Evolutionary conservation across 1,140 invertebrate genomes (phyloP).

Genomic region (Heliconius hewitsoni): DNA sequence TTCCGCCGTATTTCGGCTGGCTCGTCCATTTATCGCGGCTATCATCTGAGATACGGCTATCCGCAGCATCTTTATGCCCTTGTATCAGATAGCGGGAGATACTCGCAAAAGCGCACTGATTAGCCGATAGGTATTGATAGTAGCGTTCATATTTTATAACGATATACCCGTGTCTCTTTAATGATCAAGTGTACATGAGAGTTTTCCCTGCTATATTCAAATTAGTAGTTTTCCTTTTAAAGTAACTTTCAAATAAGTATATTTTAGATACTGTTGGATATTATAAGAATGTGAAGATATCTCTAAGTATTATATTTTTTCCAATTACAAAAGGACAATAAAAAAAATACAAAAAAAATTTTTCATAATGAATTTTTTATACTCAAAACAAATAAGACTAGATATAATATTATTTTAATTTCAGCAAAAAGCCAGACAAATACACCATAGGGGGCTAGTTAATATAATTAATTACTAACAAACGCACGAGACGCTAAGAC

Average conservation of each 20-base stretch:
- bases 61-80: constrained; percentile 67
- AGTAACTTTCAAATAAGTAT: neutral
- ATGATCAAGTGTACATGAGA: constrained; percentile 29
- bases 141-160: constrained; percentile 55
- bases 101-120: constrained; percentile 62
- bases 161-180: constrained; percentile 51
- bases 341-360: too few species aligned
- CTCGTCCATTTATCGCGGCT: constrained; percentile 70
- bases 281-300: neutral
- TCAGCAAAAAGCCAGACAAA: neutral
- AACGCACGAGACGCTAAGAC: constrained; percentile 1
- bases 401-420: neutral
- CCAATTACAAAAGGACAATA: too few species aligned
- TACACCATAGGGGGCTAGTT: neutral
- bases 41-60: constrained; percentile 75
- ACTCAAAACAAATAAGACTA: too few species aligned
- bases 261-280: neutral
- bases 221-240: neutral
- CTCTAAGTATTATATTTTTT: too few species aligned
- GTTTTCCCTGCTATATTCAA: neutral
- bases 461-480: neutral
- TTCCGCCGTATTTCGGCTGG: constrained; percentile 75
- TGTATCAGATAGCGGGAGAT: constrained; percentile 70
- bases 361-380: too few species aligned
- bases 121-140: constrained; percentile 67